Conservation (phyloP, 2,797 vertebrate genomes). For the Coregonus sp. region DNA sequence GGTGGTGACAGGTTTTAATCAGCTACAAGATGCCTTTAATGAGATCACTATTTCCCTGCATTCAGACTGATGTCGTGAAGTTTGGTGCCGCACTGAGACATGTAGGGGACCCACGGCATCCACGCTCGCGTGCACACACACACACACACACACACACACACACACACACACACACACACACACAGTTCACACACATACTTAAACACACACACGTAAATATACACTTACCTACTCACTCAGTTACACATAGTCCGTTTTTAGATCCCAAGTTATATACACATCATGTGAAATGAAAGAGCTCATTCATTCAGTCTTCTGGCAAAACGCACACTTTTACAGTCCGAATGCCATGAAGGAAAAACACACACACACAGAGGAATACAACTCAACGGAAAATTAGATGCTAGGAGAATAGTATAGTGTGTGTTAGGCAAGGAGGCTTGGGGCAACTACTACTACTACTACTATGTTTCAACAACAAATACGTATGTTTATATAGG, state of each 20-base stretch:
- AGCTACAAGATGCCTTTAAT: conserved; percentile 78
- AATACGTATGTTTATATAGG: conserved; percentile 55
- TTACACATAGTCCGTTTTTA: conserved; percentile 59
- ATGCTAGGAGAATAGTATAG: conserved; percentile 61
- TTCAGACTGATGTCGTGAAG: conserved; percentile 78
- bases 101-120: conserved; percentile 52
- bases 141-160: conserved; percentile 17
- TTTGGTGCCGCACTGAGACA: conserved; percentile 66
- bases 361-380: conserved; percentile 70
- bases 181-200: conserved; percentile 16
- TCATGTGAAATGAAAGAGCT: conserved; percentile 76
- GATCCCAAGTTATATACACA: conserved; percentile 76
- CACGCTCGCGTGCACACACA: conserved; percentile 32
- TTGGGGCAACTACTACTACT: background rate
- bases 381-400: conserved; percentile 64
- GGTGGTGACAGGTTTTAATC: conserved; percentile 76
- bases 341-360: conserved; percentile 75
- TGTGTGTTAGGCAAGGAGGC: conserved; percentile 34
- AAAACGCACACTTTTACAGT: conserved; percentile 74
- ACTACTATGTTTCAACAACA: conserved; percentile 55
- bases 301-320: conserved; percentile 79
- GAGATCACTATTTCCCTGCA: conserved; percentile 77
- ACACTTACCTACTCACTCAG: conserved; percentile 21
- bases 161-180: conserved; percentile 14
- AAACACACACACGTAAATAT: conserved; percentile 21